These are phyloP conservation scores for Miichthys miiuy DNA, from an alignment of 2,797 vertebrate genomes.

Conservation along the genomic window DNA sequence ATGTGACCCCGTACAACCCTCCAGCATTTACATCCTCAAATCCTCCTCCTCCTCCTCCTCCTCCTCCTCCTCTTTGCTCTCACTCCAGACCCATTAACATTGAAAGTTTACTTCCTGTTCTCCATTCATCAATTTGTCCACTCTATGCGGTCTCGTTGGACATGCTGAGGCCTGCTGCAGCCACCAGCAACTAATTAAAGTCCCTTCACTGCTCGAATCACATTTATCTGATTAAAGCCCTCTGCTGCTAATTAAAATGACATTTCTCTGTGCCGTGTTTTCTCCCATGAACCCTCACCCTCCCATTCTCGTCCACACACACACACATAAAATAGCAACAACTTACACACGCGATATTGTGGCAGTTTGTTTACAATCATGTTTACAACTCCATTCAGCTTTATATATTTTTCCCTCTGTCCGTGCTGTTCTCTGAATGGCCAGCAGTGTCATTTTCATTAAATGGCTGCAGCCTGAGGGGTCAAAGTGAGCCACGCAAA, in stretches of 20 bases:
- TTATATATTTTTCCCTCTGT: slow-evolving; percentile 3
- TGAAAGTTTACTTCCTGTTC: slow-evolving; percentile 30
- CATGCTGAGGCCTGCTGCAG: slow-evolving; percentile 56
- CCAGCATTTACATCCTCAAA: slow-evolving; percentile 21
- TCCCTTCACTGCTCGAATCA: slow-evolving; percentile 51
- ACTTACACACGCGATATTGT: neutral
- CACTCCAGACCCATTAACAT: slow-evolving; percentile 45
- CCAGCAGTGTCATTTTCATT: slow-evolving; percentile 40
- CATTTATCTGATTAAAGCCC: slow-evolving; percentile 66
- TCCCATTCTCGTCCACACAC: neutral
- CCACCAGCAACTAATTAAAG: slow-evolving; percentile 74
- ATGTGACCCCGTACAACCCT: slow-evolving; percentile 55
- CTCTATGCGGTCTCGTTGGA: slow-evolving; percentile 41
- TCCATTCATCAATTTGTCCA: slow-evolving; percentile 32
- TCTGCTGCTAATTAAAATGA: slow-evolving; percentile 74
- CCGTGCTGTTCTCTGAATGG: slow-evolving; percentile 23
- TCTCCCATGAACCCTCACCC: slow-evolving; percentile 33
- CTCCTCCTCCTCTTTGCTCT: neutral
- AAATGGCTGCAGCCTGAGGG: slow-evolving; percentile 36
- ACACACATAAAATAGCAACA: slow-evolving; percentile 5
- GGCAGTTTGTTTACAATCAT: slow-evolving; percentile 1
- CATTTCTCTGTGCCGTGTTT: slow-evolving; percentile 41
- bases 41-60: neutral
- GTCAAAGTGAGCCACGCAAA: slow-evolving; percentile 16
- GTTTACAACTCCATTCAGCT: neutral